Percentiles rank a stretch among this genome's conserved stretches.
These are phyloP conservation scores for Neoaliturus tenellus DNA, from an alignment of 2,888 invertebrate species.

Conservation along the genomic window DNA sequence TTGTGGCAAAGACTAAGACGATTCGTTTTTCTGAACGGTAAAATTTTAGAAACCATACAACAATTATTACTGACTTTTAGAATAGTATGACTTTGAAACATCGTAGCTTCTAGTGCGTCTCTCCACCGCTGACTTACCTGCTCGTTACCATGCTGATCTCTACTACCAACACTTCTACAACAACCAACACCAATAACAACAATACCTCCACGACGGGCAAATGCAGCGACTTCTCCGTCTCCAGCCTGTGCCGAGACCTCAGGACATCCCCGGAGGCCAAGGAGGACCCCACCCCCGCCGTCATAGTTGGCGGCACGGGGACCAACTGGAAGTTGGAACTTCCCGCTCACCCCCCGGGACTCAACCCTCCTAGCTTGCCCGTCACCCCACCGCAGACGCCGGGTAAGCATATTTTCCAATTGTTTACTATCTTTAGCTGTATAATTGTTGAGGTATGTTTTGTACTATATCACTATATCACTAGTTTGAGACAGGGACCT, in stretches of 20 bases:
- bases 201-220: constrained; percentile 56
- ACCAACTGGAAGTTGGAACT: constrained; percentile 68
- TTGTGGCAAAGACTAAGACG: too few species aligned
- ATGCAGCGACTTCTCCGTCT: constrained; percentile 67
- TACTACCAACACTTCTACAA: constrained; percentile 24
- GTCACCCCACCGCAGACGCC: constrained; percentile 55
- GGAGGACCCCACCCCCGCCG: constrained; percentile 63
- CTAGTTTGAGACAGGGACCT: too few species aligned
- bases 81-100: not conserved
- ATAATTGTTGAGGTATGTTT: too few species aligned
- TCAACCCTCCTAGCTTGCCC: constrained; percentile 65
- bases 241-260: constrained; percentile 66
- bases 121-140: not conserved
- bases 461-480: too few species aligned
- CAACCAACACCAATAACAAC: constrained; percentile 8
- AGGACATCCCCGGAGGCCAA: constrained; percentile 63
- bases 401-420: too few species aligned
- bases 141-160: constrained; percentile 47
- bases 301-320: constrained; percentile 66
- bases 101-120: not conserved
- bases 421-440: too few species aligned
- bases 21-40: too few species aligned
- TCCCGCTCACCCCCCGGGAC: constrained; percentile 70
- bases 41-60: too few species aligned
- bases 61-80: not conserved